These are phyloP conservation scores for Clarias macrocephalus DNA, from an alignment of 2,113 vertebrate genomes.

Conservation along the genomic window DNA sequence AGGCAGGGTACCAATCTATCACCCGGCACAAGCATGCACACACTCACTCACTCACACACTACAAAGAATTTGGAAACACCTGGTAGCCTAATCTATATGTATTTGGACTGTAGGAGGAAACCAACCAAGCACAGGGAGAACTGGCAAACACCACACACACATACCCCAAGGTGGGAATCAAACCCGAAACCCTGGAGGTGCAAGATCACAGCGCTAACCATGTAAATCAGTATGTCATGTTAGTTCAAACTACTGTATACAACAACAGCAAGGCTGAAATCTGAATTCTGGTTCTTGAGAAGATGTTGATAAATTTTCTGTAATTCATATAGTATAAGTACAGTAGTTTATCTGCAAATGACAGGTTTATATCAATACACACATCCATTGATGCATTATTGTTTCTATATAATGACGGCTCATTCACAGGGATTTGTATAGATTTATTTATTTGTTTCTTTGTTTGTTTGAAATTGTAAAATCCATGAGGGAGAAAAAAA, in stretches of 20 bases:
- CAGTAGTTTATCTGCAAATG: background rate
- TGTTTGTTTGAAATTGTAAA: background rate
- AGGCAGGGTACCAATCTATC: too few relatives aligned
- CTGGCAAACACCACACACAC: too few relatives aligned
- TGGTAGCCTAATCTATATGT: too few relatives aligned
- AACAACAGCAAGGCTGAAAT: too few relatives aligned
- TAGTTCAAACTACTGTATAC: background rate
- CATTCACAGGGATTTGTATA: background rate
- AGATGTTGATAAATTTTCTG: background rate
- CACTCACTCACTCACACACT: too few relatives aligned
- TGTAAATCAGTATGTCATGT: background rate
- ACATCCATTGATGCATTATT: background rate
- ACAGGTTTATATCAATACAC: background rate
- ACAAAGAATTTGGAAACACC: too few relatives aligned
- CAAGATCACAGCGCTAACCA: too few relatives aligned
- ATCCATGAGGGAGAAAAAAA: background rate
- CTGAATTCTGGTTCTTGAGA: background rate
- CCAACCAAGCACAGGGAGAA: too few relatives aligned
- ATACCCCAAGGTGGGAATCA: too few relatives aligned
- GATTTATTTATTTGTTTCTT: background rate
- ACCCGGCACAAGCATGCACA: too few relatives aligned
- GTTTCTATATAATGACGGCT: background rate
- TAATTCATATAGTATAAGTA: background rate
- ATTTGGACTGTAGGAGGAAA: too few relatives aligned
- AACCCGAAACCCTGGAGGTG: too few relatives aligned